Percentiles rank a stretch among this genome's conserved stretches.
phyloP scores from a whole-genome alignment of 2,888 invertebrate species.

The Rhagonycha lutea region DNA sequence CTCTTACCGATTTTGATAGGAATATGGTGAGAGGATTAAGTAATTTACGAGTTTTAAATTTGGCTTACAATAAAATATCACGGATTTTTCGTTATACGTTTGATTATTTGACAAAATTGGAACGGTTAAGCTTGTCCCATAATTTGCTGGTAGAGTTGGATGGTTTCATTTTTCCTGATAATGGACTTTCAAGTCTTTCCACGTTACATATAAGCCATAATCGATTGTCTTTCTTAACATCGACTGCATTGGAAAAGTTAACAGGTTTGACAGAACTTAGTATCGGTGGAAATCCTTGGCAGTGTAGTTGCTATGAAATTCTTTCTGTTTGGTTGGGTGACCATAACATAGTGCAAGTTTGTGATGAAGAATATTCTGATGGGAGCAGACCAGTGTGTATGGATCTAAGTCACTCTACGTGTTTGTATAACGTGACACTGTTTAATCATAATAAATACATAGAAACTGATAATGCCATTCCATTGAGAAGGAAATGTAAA shows the following conservation, averaged over 20 bases:
- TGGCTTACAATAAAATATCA: slow-evolving; percentile 10
- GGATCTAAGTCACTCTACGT: neutral
- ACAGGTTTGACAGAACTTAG: slow-evolving; percentile 1
- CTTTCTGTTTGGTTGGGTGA: slow-evolving; percentile 9
- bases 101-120: slow-evolving; percentile 7
- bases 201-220: slow-evolving; percentile 12
- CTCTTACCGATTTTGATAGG: slow-evolving; percentile 3
- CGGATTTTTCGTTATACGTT: slow-evolving; percentile 1
- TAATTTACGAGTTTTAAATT: slow-evolving; percentile 14
- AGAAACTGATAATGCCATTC: neutral
- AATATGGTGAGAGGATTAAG: slow-evolving; percentile 8
- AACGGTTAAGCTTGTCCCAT: slow-evolving; percentile 5
- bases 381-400: slow-evolving; percentile 19
- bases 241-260: neutral
- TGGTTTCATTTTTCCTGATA: neutral
- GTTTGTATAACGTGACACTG: neutral
- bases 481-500: neutral
- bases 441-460: neutral
- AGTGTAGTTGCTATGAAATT: slow-evolving; percentile 18
- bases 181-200: neutral
- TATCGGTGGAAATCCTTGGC: slow-evolving; percentile 23
- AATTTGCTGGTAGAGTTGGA: slow-evolving; percentile 6
- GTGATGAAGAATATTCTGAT: slow-evolving; percentile 14
- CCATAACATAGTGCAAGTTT: slow-evolving; percentile 4
- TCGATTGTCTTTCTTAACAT: slow-evolving; percentile 5